Evolutionary conservation across 2,888 invertebrate species (phyloP).

Genomic region (Deilephila porcellus): DNA sequence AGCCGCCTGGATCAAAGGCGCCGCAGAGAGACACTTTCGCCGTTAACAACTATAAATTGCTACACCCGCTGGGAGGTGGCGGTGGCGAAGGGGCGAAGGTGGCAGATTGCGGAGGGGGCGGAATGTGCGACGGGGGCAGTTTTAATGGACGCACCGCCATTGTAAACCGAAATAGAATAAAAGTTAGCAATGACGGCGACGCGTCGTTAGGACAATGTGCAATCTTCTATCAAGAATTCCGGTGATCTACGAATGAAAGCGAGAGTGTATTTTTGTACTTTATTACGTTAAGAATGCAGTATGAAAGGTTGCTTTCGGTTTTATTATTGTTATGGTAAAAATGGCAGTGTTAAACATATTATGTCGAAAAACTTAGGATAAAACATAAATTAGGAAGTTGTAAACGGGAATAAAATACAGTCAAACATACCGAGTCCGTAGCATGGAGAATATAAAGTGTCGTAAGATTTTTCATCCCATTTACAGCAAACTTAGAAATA

Average conservation of each 20-base stretch:
- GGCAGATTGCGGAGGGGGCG: background rate
- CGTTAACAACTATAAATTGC: constrained; percentile 60
- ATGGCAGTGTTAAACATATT: no score
- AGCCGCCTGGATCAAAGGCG: constrained; percentile 61
- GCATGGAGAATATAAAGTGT: no score
- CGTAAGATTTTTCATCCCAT: no score
- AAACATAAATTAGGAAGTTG: no score
- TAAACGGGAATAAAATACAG: no score
- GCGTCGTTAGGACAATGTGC: background rate
- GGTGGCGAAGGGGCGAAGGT: constrained; percentile 1
- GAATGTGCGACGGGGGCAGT: background rate
- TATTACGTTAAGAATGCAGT: background rate
- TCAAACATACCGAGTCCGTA: no score
- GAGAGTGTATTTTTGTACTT: background rate
- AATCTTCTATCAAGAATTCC: constrained; percentile 1
- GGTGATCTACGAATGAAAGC: background rate
- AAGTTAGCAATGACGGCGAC: background rate
- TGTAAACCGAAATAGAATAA: constrained; percentile 25
- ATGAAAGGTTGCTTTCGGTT: no score
- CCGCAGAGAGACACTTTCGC: constrained; percentile 69
- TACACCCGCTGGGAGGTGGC: constrained; percentile 55
- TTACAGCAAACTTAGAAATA: no score
- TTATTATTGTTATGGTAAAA: no score
- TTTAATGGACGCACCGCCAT: constrained; percentile 7
- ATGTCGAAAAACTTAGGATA: no score